Base-by-base conservation (phyloP, 2,797 vertebrate species). In the Glyptemys insculpta region DNA sequence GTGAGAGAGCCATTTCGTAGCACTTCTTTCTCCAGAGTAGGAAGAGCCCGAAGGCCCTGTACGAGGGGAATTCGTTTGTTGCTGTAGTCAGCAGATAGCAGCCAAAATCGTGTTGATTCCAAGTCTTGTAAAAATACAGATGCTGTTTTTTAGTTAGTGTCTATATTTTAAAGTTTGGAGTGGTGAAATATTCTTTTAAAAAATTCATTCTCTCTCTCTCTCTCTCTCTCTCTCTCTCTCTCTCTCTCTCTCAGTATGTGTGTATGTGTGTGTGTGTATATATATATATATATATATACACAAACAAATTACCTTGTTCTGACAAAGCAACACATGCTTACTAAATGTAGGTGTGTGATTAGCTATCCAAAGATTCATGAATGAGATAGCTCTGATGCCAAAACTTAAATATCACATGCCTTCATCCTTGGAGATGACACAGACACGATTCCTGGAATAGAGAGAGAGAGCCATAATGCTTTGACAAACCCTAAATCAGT, bases 141-240 rank as follows among this genome's bases (percentile, higher is more conserved):
- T 95, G 92, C 92, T 96, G 87, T 85, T 91, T 83, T 74, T 0
- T 0, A 90, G 96, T 97, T 96, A 94, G 18, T 96, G 94, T 95
- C 92, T 96, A 87, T 92, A 81, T 96, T 92, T 96, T 97, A 90
- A 96, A 97, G 95, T 97, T 49, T 92, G 84, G 95, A 97, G 95
- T 93, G 92, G 85, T 85, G 62, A 31, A 37, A 19, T 44, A 19
- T 14, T 19, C 15, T 76, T 44, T 72, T 79, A 49, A 29, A 84
- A 96, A 94, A 79, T 91, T 89, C 54, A 44, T 44, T 74, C 81
- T 82, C 76, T 90, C 74, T 44, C 44, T 44, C 44, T 44, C 44
- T 44, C 44, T 44, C 44, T 44, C 44, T 44, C 44, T 44, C 44
- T 44, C 44, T 44, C 41, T 44, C 41, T 44, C 41, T 44, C 44